Evolutionary conservation across 2,113 vertebrate genomes (phyloP).

Genomic region (Urocynchramus pylzowi): DNA sequence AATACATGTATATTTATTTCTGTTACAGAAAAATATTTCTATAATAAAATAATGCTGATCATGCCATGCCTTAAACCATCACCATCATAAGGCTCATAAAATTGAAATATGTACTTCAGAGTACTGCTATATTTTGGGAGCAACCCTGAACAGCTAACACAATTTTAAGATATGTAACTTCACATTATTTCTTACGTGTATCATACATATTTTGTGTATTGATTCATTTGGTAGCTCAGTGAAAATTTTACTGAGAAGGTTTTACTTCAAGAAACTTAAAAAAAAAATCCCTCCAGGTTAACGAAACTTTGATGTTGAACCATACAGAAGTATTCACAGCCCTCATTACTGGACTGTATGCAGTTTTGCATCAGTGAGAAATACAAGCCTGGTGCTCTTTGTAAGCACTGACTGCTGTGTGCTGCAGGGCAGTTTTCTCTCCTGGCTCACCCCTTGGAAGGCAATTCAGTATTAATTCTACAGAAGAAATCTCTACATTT

Average conservation of each 20-base stretch:
- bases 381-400: neutral
- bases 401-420: neutral
- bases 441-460: neutral
- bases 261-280: neutral
- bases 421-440: neutral
- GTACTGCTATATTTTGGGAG: neutral
- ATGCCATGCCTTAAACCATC: neutral
- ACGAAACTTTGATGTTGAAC: neutral
- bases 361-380: neutral
- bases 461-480: neutral
- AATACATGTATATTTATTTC: neutral
- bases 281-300: neutral
- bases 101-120: neutral
- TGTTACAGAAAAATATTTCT: conserved; percentile 1
- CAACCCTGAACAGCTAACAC: neutral
- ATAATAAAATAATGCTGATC: neutral
- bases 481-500: neutral
- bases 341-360: neutral
- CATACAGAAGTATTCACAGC: neutral
- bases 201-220: neutral
- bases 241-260: neutral
- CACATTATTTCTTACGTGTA: neutral
- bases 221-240: neutral
- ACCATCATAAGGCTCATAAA: neutral
- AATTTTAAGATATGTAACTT: neutral